Evolutionary conservation across 1,140 invertebrate genomes (phyloP).

Genomic region (Phymastichus coffea): DNA sequence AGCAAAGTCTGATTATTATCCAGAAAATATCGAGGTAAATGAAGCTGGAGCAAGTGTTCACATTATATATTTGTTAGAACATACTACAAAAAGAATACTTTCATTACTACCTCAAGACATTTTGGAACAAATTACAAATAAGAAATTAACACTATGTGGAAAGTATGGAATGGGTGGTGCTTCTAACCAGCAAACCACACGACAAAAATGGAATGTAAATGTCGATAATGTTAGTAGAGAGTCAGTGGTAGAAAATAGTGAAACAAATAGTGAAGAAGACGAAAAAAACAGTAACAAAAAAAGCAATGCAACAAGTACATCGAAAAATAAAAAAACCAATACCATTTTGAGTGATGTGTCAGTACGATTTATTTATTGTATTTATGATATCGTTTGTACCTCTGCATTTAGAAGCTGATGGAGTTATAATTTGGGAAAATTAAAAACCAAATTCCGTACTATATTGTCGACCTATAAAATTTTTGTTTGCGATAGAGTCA

Average conservation of each 20-base stretch:
- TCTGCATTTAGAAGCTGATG: slow-evolving; percentile 28
- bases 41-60: neutral
- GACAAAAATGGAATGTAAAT: slow-evolving; percentile 36
- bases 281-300: neutral
- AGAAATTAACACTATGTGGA: slow-evolving; percentile 26
- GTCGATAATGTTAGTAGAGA: no score
- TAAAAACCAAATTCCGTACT: slow-evolving; percentile 36
- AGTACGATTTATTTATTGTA: no score
- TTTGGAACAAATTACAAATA: neutral
- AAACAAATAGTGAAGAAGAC: neutral
- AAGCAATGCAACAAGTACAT: slow-evolving; percentile 3
- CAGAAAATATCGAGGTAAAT: neutral
- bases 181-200: slow-evolving; percentile 35
- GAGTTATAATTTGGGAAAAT: slow-evolving; percentile 39
- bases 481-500: slow-evolving; percentile 40
- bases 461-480: slow-evolving; percentile 39
- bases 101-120: neutral
- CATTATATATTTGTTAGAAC: neutral
- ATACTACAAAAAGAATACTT: slow-evolving; percentile 6
- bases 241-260: no score
- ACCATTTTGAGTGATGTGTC: no score
- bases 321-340: no score
- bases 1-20: neutral
- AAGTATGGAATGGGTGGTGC: slow-evolving; percentile 42
- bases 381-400: slow-evolving; percentile 38